Base-by-base conservation (phyloP, 1,140 invertebrate species). In the Drosophila suzukii region DNA sequence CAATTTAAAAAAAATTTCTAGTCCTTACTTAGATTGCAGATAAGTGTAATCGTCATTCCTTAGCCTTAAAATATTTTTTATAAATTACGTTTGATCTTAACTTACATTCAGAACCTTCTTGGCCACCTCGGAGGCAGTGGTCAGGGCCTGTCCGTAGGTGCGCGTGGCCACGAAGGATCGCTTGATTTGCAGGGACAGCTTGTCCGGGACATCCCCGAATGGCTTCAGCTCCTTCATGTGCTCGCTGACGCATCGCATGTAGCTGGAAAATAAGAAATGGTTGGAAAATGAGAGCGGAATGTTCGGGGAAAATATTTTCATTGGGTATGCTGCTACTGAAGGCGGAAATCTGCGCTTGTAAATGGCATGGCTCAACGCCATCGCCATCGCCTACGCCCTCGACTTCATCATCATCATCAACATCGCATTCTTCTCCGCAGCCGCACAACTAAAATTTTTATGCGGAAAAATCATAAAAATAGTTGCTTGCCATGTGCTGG, bases 201-300 rank as follows among this genome's bases (percentile, higher is more conserved):
- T 98, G 76, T 96, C 94, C 0, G 98, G 98, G 20, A 98, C 97
- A 92, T 99, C 98, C 3, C 97, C 97, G 91, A 99, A 99, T 0
- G 98, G 98, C 89, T 97, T 96, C 91, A 99, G 94, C 62, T 98
- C 96, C 49, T 96, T 95, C 98, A 99, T 99, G 82, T 97, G 95
- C 78, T 97, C 95, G 61, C 95, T 96, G 38, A 99, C 96, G 93
- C 98, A 99, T 24, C 94, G 94, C 72, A 98, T 92, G 91, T 98
- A 97, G 77, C 95, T 95, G 85, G 1, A 78, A 79, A 30, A 20
- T 10, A 15, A 2, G 20, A 12, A 4, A 36, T 5, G 15, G 12
- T 0, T 30, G 15, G 15, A 60, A 59, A 65, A 47, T 36, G 41
- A 62, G 63, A 30, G 60, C 24, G 46, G 34, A 47, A 62, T 51